Base-by-base conservation (phyloP, 2,113 vertebrate genomes). In the Potamarius usumacintae region DNA sequence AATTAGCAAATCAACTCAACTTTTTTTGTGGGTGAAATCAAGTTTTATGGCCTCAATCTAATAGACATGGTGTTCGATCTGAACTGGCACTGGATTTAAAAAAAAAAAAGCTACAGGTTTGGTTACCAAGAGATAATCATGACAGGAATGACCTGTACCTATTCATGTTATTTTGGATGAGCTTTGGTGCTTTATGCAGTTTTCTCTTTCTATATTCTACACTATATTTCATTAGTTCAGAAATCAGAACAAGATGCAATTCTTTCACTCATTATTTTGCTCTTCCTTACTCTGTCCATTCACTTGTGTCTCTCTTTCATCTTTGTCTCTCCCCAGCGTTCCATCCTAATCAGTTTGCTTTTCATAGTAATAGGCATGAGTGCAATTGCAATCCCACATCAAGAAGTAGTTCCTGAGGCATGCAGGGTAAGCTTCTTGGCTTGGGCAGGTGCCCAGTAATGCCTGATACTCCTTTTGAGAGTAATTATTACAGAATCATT, bases 401-500 rank as follows among this genome's bases (percentile, higher is more conserved):
- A 89, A 84, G 78, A 83, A 86, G 80, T 62, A 52, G 82, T 85
- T 89, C 89, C 42, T 86, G 82, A 80, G 80, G 90, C 92, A 89
- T 87, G 90, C 90, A 91, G 89, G 52, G 91, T 84, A 88, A 89
- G 52, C 88, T 85, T 84, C 53, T 89, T 82, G 42, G 12, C 65
- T 77, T 84, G 88, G 83, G 63, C 82, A 65, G 72, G n/a, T 74
- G 88, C 84, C 85, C 83, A 87, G 48, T 12, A 72, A 72, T 71
- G 60, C 69, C 25, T 53, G 67, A 85, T 72, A 80, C 48, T 77
- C 9, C 22, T 85, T 80, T 89, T 34, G 20, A 72, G 27, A 86
- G 20, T 34, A 25, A 60, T 60, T 34, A n/a, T 57, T 78, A 53
- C 55, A 48, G 11, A 42, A 42, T 42, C 34, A 42, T 42, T 42